Conservation (phyloP, 2,113 vertebrate species). For the Erpornis zantholeuca region DNA sequence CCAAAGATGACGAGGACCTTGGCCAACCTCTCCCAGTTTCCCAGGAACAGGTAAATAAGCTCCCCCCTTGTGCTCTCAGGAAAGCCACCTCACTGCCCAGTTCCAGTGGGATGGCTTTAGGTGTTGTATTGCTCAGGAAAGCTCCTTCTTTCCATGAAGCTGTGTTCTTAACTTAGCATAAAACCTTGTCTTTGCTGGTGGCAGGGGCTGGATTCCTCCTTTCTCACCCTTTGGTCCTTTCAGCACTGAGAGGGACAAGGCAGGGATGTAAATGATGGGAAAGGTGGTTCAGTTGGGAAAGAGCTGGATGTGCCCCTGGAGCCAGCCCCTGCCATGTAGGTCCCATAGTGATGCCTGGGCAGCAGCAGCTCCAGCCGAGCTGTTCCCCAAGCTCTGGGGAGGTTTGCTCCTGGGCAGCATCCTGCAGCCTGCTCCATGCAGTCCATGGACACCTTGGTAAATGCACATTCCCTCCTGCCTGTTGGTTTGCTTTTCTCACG, state of each 20-base stretch:
- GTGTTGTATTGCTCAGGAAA: neutral
- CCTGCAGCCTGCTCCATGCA: neutral
- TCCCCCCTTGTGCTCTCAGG: neutral
- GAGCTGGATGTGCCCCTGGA: neutral
- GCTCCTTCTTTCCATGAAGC: neutral
- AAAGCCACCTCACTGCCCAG: neutral
- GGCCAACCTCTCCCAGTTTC: neutral
- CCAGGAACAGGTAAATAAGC: neutral
- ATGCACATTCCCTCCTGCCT: neutral
- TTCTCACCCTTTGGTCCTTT: neutral
- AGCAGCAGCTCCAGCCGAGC: accelerated
- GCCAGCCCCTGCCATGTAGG: accelerated
- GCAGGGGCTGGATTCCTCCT: neutral
- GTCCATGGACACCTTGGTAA: neutral
- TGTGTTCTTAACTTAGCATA: neutral
- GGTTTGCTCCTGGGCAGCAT: neutral
- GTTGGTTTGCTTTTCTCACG: accelerated
- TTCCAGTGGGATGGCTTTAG: neutral
- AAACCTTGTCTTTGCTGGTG: neutral
- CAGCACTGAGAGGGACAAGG: neutral
- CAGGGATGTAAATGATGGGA: neutral
- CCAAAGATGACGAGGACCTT: neutral
- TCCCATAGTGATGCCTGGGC: accelerated
- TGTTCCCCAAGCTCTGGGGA: neutral
- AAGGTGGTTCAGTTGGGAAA: neutral